phyloP scores from a whole-genome alignment of 92 coral and sea anemone species.

The Anthopleura xanthogrammica region DNA sequence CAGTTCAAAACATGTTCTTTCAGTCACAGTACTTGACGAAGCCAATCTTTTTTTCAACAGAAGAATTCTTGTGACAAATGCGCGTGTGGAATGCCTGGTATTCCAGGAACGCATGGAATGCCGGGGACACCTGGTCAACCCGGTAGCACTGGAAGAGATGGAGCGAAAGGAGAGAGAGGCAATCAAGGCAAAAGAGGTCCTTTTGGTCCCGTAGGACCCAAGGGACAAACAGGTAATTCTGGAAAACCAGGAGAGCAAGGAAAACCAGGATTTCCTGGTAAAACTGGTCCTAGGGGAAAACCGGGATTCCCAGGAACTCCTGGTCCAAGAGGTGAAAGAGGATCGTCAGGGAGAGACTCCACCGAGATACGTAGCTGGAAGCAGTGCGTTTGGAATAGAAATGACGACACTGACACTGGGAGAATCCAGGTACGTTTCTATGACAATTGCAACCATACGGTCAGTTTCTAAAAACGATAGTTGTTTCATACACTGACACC shows the following conservation, averaged over 20 bases:
- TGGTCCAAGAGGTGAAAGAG: constrained; percentile 14
- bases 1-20: background rate
- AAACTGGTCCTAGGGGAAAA: constrained; percentile 25
- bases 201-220: constrained; percentile 24
- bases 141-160: constrained; percentile 20
- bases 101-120: constrained; percentile 43
- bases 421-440: background rate
- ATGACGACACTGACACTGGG: constrained; percentile 13
- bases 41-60: background rate
- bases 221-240: constrained; percentile 14
- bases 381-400: constrained; percentile 38
- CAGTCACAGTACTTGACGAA: background rate
- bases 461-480: background rate
- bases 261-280: constrained; percentile 30
- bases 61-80: constrained; percentile 14
- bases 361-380: constrained; percentile 11
- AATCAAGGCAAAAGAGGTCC: constrained; percentile 20
- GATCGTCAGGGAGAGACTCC: background rate
- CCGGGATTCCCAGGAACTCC: constrained; percentile 10
- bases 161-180: constrained; percentile 28
- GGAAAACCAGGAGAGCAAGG: constrained; percentile 25
- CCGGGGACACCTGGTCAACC: constrained; percentile 34
- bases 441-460: too few species aligned
- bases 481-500: background rate
- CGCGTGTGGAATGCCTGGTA: constrained; percentile 41